Percentiles rank a stretch among this genome's conserved stretches.
Conservation (phyloP, 2,797 vertebrate species). For the Hylomyscus alleni region DNA sequence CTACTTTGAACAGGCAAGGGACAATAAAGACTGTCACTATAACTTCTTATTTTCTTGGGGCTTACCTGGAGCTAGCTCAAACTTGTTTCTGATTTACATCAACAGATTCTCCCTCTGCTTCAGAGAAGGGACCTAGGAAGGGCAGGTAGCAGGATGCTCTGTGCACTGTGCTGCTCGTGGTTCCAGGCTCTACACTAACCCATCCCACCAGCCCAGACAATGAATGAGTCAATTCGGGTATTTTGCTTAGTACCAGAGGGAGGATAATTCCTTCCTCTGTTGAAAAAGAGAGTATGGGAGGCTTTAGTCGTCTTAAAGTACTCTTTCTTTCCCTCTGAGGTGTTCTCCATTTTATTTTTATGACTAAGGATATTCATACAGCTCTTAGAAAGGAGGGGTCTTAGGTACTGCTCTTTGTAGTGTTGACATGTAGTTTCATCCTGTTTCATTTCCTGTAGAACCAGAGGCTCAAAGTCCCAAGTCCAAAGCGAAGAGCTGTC, state of each 20-base stretch:
- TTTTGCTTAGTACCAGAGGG: neutral
- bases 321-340: conserved; percentile 1
- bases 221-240: neutral
- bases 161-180: neutral
- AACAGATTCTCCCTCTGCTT: neutral
- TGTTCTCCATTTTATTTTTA: neutral
- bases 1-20: neutral
- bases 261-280: neutral
- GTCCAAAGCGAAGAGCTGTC: conserved; percentile 94
- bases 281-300: neutral
- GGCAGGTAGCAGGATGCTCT: no score
- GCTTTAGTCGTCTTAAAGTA: neutral
- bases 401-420: conserved; percentile 13
- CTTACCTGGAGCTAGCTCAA: neutral
- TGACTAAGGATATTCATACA: conserved; percentile 4
- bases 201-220: neutral
- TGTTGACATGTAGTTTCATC: neutral
- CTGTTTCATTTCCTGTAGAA: conserved; percentile 90
- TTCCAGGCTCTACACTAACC: neutral
- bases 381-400: neutral
- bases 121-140: neutral
- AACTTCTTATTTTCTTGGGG: neutral
- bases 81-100: neutral
- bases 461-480: conserved; percentile 92
- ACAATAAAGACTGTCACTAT: neutral